These are phyloP conservation scores for Crambe crambe DNA, from an alignment of 37 sponge, comb jelly and placozoan species.

Conservation along the genomic window DNA sequence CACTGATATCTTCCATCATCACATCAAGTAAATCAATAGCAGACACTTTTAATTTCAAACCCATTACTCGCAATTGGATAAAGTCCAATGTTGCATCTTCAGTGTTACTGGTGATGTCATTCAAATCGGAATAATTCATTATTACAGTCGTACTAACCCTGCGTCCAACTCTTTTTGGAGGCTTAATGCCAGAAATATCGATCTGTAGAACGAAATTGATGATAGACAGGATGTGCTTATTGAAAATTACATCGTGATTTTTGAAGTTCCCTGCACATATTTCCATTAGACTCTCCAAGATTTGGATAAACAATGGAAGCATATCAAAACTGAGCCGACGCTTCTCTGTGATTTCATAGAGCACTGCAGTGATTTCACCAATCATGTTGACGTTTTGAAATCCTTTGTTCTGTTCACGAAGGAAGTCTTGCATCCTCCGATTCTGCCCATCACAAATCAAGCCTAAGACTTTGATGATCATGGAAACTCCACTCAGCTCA, in stretches of 20 bases:
- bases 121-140: too few relatives aligned
- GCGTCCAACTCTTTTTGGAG: too few relatives aligned
- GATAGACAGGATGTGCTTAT: constrained; percentile 57
- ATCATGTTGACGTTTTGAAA: constrained; percentile 65
- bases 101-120: too few relatives aligned
- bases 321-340: constrained; percentile 54
- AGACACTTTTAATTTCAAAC: constrained; percentile 31
- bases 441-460: constrained; percentile 83
- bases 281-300: constrained; percentile 67
- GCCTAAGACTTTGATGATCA: constrained; percentile 63
- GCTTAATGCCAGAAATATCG: too few relatives aligned
- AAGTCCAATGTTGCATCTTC: too few relatives aligned
- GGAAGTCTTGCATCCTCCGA: too few relatives aligned
- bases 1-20: constrained; percentile 62
- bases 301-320: too few relatives aligned
- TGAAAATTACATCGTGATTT: constrained; percentile 63
- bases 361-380: constrained; percentile 45
- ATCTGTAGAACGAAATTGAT: constrained; percentile 68
- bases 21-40: constrained; percentile 55
- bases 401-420: constrained; percentile 66
- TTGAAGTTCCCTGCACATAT: constrained; percentile 69
- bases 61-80: too few relatives aligned
- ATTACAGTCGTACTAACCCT: too few relatives aligned
- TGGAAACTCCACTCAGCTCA: constrained; percentile 29
- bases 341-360: constrained; percentile 61